phyloP scores from a whole-genome alignment of 1,140 invertebrate species.

The Drosophila pachea region DNA sequence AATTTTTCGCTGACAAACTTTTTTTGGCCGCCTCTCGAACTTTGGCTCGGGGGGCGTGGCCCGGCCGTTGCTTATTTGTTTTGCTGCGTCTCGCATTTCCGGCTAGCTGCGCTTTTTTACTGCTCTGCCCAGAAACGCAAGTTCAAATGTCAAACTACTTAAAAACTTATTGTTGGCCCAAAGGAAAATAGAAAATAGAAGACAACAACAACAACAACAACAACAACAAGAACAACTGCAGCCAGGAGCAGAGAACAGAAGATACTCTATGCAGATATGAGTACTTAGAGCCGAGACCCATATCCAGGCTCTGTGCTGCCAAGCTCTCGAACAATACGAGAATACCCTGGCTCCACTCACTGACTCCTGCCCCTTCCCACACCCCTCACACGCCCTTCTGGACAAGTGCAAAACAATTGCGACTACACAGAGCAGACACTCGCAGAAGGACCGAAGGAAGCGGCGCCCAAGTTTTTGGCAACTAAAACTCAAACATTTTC shows the following conservation, averaged over 20 bases:
- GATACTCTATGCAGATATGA: too few species aligned
- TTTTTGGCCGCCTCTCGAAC: constrained; percentile 14
- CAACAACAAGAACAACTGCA: too few species aligned
- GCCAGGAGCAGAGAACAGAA: too few species aligned
- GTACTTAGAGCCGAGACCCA: too few species aligned
- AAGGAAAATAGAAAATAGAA: constrained; percentile 28
- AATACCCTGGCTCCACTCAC: too few species aligned
- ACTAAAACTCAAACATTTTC: constrained; percentile 75
- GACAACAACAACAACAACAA: too few species aligned
- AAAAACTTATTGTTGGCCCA: constrained; percentile 76
- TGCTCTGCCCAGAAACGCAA: constrained; percentile 63
- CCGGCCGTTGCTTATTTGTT: constrained; percentile 62
- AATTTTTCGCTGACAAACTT: constrained; percentile 74
- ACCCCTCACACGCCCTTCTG: not conserved
- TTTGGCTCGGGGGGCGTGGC: not conserved
- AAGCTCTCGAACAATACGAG: too few species aligned
- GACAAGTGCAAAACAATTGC: not conserved
- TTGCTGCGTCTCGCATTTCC: constrained; percentile 72
- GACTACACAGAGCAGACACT: constrained; percentile 17
- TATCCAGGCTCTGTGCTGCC: too few species aligned
- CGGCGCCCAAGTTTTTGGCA: constrained; percentile 46
- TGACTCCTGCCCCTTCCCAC: too few species aligned
- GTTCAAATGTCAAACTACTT: constrained; percentile 77
- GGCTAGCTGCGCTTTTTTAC: constrained; percentile 75
- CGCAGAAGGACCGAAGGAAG: constrained; percentile 40